A percentile compares a stretch with the other conserved stretches of the same genome.
These are phyloP conservation scores for Scelioninae gen. 1 DNA, from an alignment of 2,888 invertebrate species.

Conservation along the genomic window DNA sequence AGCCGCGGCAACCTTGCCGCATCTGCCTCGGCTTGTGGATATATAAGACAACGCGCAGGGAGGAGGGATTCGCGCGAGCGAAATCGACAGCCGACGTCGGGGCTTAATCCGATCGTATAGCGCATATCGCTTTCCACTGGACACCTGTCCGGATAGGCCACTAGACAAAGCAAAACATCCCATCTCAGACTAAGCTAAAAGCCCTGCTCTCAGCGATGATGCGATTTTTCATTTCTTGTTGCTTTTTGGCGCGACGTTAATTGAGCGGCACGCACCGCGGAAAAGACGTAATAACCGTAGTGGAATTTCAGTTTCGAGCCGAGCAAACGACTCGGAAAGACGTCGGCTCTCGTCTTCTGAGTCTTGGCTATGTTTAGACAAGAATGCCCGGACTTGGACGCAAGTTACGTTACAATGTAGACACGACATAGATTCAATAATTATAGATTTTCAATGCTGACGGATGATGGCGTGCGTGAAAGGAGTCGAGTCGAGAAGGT, in stretches of 20 bases:
- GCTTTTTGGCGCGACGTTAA: constrained; percentile 67
- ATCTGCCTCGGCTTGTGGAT: constrained; percentile 33
- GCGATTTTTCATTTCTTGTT: constrained; percentile 62
- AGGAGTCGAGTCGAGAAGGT: background rate
- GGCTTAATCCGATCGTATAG: constrained; percentile 56
- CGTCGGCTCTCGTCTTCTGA: constrained; percentile 9
- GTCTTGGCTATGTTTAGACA: constrained; percentile 49
- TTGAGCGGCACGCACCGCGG: constrained; percentile 66
- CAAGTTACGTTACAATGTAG: constrained; percentile 34
- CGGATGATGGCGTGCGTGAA: constrained; percentile 33
- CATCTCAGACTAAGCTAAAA: background rate
- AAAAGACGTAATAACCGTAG: constrained; percentile 65
- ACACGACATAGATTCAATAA: constrained; percentile 58
- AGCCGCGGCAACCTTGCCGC: constrained; percentile 56
- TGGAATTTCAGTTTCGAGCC: constrained; percentile 62
- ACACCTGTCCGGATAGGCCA: constrained; percentile 62
- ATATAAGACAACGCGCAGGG: constrained; percentile 26
- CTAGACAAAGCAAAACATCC: constrained; percentile 57
- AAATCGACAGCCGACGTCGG: too few species aligned
- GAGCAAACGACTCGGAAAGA: constrained; percentile 16
- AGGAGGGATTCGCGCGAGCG: constrained; percentile 34
- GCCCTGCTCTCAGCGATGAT: constrained; percentile 19
- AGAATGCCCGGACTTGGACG: constrained; percentile 27
- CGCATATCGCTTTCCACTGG: constrained; percentile 64
- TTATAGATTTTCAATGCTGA: constrained; percentile 39